Evolutionary conservation across 2,888 invertebrate species (phyloP).

Genomic region (Chironomus tentans): DNA sequence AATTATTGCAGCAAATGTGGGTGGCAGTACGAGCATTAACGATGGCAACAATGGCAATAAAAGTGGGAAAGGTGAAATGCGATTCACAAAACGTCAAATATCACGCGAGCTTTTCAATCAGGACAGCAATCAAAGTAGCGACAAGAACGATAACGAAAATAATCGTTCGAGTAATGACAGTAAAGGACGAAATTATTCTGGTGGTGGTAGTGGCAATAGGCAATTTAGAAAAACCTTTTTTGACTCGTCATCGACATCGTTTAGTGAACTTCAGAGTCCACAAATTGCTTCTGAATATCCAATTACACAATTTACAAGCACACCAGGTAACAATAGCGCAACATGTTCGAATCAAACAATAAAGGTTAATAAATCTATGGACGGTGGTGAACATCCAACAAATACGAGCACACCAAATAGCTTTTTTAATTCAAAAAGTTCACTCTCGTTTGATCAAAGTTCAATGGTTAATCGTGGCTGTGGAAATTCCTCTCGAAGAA

Average conservation of each 20-base stretch:
- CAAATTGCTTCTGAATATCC: background rate
- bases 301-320: background rate
- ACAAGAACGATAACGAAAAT: background rate
- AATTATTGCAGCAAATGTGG: background rate
- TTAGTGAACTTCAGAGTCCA: background rate
- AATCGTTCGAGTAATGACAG: background rate
- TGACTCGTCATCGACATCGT: background rate
- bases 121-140: background rate
- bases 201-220: background rate
- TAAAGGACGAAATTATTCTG: background rate
- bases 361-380: constrained; percentile 3
- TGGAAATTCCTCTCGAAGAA: constrained; percentile 6
- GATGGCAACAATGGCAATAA: background rate
- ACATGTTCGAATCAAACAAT: background rate
- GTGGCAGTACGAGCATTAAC: background rate
- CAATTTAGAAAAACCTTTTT: background rate
- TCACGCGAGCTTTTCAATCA: constrained; percentile 19
- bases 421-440: constrained; percentile 15
- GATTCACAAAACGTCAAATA: constrained; percentile 3
- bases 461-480: constrained; percentile 14
- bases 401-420: constrained; percentile 17
- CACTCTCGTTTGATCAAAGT: constrained; percentile 26
- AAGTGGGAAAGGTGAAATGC: background rate
- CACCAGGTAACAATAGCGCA: background rate
- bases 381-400: constrained; percentile 2